Base-by-base conservation (phyloP, 2,888 invertebrate genomes). In the Serrognathus titanus region DNA sequence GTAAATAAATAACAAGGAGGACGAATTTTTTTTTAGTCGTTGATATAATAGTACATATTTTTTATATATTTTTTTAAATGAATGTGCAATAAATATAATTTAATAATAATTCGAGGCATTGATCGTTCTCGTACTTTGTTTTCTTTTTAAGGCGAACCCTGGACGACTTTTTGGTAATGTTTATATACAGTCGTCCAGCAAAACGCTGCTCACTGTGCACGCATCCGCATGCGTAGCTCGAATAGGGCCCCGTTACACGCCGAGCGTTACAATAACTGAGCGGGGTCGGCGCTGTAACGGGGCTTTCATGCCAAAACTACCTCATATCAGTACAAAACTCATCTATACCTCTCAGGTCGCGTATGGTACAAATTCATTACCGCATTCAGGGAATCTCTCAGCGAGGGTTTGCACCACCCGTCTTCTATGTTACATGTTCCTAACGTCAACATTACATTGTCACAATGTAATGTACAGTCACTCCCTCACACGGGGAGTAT, bases 401-500 rank as follows among this genome's bases (percentile, higher is more conserved):
- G 51, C 12, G 52, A 47, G 56, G 56, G 51, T 51, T 48, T 48
- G 45, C 12, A 43, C 20, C n/a, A n/a, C 36, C 11, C 49, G 36
- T 16, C 57, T 51, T 61, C 55, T 53, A 31, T 31, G 46, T 57
- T 57, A 47, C 68, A 70, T 73, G 73, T 74, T 73, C 69, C 70
- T 71, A 71, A 51, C 57, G 68, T 70, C 69, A 73, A 72, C 72
- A 72, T 74, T 73, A 73, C 74, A 75, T 74, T 75, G 73, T 74
- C 74, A 74, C 74, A 64, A 69, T 72, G 69, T 68, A 71, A 70
- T 71, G 71, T 66, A 64, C 62, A 64, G 63, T 51, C 60, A 64
- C 57, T 59, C 63, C 47, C 37, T 43, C 36, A 45, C 5, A 54
- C 11, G 69, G 68, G 73, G 74, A 73, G 73, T 73, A 71, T 72